Evolutionary conservation across 2,113 vertebrate genomes (phyloP).

Genomic region (Platysternon megacephalum): DNA sequence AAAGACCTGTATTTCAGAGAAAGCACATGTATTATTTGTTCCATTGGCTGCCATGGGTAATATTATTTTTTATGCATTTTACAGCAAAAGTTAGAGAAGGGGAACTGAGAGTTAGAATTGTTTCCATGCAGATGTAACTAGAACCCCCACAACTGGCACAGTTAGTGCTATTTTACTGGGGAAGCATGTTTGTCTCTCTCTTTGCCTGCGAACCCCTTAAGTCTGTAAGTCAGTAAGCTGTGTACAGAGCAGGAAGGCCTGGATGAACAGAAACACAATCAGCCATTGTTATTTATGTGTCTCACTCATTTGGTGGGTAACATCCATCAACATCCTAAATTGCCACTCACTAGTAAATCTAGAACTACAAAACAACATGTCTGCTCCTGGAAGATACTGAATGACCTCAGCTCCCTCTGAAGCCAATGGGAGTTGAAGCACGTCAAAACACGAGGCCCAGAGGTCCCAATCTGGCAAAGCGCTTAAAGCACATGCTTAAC

Average conservation of each 20-base stretch:
- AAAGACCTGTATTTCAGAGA: background rate
- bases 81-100: background rate
- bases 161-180: background rate
- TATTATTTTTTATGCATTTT: background rate
- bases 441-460: background rate
- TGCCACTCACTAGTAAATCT: background rate
- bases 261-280: background rate
- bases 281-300: background rate
- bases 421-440: background rate
- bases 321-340: background rate
- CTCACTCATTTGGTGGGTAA: background rate
- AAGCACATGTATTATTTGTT: conserved; percentile 29
- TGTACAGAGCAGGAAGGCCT: background rate
- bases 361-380: background rate
- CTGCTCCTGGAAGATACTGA: background rate
- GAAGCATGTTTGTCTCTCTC: background rate
- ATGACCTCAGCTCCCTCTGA: background rate
- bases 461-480: background rate
- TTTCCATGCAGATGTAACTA: conserved; percentile 30
- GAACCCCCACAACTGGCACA: background rate
- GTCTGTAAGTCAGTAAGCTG: background rate
- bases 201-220: background rate
- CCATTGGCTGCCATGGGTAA: conserved; percentile 13
- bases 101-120: background rate
- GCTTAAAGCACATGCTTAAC: background rate